These are phyloP conservation scores for Trimorus sp. DNA, from an alignment of 2,888 invertebrate genomes.

Conservation along the genomic window DNA sequence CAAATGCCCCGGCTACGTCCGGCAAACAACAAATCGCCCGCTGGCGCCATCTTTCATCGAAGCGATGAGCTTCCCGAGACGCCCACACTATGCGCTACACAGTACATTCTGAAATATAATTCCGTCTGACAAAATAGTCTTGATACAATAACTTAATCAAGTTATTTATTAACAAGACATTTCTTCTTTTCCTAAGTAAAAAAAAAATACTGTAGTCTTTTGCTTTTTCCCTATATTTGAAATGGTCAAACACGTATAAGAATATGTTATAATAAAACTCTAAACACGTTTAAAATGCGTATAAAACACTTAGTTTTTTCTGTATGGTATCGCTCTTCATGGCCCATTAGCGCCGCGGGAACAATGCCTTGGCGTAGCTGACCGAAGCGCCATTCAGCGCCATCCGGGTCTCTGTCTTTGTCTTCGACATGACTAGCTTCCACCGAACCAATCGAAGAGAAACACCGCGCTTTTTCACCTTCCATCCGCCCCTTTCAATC, in stretches of 20 bases:
- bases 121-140: too few relatives aligned
- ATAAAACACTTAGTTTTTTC: too few relatives aligned
- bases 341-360: conserved; percentile 78
- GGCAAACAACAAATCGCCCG: too few relatives aligned
- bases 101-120: neutral
- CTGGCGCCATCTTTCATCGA: conserved; percentile 27
- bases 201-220: too few relatives aligned
- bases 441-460: conserved; percentile 61
- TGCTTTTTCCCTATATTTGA: too few relatives aligned
- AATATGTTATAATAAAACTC: neutral
- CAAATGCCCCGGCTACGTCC: neutral
- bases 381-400: conserved; percentile 67
- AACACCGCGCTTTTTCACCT: conserved; percentile 48
- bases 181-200: too few relatives aligned
- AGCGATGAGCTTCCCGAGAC: too few relatives aligned
- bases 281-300: too few relatives aligned
- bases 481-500: conserved; percentile 29
- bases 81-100: too few relatives aligned
- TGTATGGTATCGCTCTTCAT: conserved; percentile 79
- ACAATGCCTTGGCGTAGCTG: conserved; percentile 80
- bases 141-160: too few relatives aligned
- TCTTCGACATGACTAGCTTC: conserved; percentile 55
- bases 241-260: neutral
- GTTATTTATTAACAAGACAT: too few relatives aligned
- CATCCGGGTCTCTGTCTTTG: conserved; percentile 61